A percentile compares a stretch with the other conserved stretches of the same genome.
These are phyloP conservation scores for Plagodis dolabraria DNA, from an alignment of 2,888 invertebrate species.

Conservation along the genomic window DNA sequence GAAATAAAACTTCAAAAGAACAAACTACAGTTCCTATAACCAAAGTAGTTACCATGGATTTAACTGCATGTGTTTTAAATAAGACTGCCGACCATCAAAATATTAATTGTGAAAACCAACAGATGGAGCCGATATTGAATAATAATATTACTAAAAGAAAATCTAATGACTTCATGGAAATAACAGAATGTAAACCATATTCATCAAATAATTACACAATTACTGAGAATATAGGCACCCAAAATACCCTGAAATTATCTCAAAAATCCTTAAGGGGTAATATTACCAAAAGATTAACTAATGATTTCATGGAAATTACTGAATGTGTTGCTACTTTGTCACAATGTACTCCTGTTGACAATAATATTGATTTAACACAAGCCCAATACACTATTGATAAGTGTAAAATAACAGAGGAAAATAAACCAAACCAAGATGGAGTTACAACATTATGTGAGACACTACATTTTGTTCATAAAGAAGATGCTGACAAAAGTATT, in stretches of 20 bases:
- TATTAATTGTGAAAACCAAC: constrained; percentile 1
- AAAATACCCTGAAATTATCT: constrained; percentile 23
- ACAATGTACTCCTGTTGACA: constrained; percentile 33
- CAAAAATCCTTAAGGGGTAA: constrained; percentile 36
- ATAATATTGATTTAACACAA: constrained; percentile 55
- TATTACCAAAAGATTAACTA: constrained; percentile 52
- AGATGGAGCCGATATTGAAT: neutral
- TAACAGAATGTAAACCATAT: constrained; percentile 57
- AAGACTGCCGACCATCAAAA: neutral
- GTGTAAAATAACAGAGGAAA: neutral
- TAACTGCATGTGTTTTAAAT: constrained; percentile 53
- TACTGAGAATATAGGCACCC: constrained; percentile 12
- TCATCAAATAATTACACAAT: constrained; percentile 7
- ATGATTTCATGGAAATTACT: constrained; percentile 72
- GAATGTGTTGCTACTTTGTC: constrained; percentile 55
- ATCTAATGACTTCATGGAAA: constrained; percentile 66
- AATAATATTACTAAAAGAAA: constrained; percentile 42
- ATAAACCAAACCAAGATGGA: neutral
- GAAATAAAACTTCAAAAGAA: constrained; percentile 32
- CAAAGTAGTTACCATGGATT: constrained; percentile 48
- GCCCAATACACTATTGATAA: constrained; percentile 31
- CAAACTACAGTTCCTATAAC: constrained; percentile 26
- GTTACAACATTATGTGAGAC: neutral
- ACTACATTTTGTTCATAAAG: no score
- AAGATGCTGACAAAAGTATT: constrained; percentile 9